Evolutionary conservation across 2,888 invertebrate species (phyloP).

Genomic region (Oithona nana): DNA sequence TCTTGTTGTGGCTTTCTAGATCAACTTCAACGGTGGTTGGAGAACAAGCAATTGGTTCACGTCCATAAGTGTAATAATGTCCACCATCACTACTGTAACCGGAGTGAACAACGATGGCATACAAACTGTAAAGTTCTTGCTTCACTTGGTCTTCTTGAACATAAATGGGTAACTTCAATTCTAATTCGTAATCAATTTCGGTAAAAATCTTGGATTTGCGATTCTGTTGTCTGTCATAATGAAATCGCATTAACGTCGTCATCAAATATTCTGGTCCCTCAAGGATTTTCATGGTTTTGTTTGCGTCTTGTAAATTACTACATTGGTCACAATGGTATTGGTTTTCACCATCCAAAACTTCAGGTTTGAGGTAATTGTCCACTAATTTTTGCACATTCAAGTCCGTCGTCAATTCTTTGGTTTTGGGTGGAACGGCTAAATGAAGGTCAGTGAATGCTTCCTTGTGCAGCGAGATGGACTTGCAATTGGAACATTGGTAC

Average conservation of each 20-base stretch:
- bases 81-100: constrained; percentile 66
- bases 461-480: constrained; percentile 46
- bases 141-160: constrained; percentile 17
- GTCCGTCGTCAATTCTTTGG: not conserved
- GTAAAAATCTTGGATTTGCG: constrained; percentile 57
- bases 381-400: constrained; percentile 51
- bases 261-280: constrained; percentile 57
- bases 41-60: constrained; percentile 20
- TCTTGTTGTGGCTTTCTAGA: constrained; percentile 21
- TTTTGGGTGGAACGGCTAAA: constrained; percentile 26
- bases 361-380: constrained; percentile 53
- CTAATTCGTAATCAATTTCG: constrained; percentile 27
- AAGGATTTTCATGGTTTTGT: constrained; percentile 45
- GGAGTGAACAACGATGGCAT: constrained; percentile 64
- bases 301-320: constrained; percentile 51
- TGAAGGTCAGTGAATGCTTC: constrained; percentile 58
- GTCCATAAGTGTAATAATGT: constrained; percentile 64
- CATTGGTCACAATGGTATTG: constrained; percentile 61
- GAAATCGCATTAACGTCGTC: constrained; percentile 59
- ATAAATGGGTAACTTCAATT: constrained; percentile 25
- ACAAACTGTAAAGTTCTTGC: constrained; percentile 43
- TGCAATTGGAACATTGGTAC: constrained; percentile 51
- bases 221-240: constrained; percentile 47
- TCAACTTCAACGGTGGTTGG: constrained; percentile 31
- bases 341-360: constrained; percentile 57